Evolutionary conservation across 2,888 invertebrate genomes (phyloP), one percentile per base, ranked within the genome.

Genomic region (Tetramorium bicarinatum): DNA sequence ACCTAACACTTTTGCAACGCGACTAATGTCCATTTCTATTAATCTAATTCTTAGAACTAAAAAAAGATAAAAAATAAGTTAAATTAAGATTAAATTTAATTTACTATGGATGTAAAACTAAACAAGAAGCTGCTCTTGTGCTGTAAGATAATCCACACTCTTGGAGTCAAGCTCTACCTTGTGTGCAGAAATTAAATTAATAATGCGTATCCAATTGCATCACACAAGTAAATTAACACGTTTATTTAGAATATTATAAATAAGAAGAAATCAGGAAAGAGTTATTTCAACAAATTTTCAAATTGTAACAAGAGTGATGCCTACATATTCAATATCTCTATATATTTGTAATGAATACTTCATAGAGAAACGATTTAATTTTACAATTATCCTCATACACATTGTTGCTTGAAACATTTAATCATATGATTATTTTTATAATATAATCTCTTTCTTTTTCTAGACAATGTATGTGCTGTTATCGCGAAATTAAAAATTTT

Each of bases 381-480:
- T 72, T 72, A 21, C 15, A 49, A n/a, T 69, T 1, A 34, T 34
- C 3, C 15, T 47, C 29, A 4, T 52, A 34, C 11, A 8, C 0
- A 13, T 52, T 49, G 47, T 47, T 47, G 8, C 25, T 29, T 21
- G 11, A 21, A 15, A 18, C 25, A 21, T 21, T 13, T 44, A 29
- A 18, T 29, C 29, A 25, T 1, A 13, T 52, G 0, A 38, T 38
- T 64, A 8, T 15, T 18, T 38, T 76, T 41, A 66, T 56, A 6
- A 62, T 71, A 62, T 71, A 64, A 41, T 75, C 54, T 21, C 6
- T 75, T 38, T 6, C 47, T 76, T 85, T 85, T 79, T 85, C 61
- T 95, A 98, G 98, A 94, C 99, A 99, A 96, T 99, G 99, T 94
- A 98, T 98, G 97, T 99, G 99, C 95, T 98, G 98, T 95, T 99